A percentile compares a stretch with the other conserved stretches of the same genome.
Evolutionary conservation across 2,888 invertebrate species (phyloP).

Genomic region (Pyrochroa serraticornis): DNA sequence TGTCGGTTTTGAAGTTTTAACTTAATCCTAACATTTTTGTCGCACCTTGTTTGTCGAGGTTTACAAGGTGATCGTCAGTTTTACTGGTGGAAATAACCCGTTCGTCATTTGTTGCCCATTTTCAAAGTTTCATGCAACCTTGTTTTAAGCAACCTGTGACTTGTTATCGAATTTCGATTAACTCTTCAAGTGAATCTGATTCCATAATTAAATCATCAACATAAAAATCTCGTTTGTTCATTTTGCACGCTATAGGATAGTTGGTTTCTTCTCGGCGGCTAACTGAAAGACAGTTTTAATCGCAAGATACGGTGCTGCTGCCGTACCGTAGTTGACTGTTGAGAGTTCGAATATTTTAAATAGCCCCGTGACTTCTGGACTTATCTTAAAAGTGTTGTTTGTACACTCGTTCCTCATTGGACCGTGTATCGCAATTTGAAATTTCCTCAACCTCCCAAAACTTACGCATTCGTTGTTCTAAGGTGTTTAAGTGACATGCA

Average conservation of each 20-base stretch:
- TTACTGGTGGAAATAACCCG: no score
- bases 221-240: slow-evolving; percentile 32
- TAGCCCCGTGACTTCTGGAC: slow-evolving; percentile 8
- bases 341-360: slow-evolving; percentile 26
- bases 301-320: slow-evolving; percentile 32
- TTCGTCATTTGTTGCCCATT: no score
- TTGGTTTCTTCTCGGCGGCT: slow-evolving; percentile 20
- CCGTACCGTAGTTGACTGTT: slow-evolving; percentile 36
- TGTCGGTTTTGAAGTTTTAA: slow-evolving; percentile 1
- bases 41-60: not conserved
- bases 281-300: slow-evolving; percentile 13
- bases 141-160: not conserved
- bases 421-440: not conserved
- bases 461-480: not conserved
- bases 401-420: slow-evolving; percentile 8
- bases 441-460: slow-evolving; percentile 9
- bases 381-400: slow-evolving; percentile 9
- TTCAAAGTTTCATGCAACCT: no score
- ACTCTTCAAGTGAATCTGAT: slow-evolving; percentile 10
- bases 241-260: slow-evolving; percentile 27
- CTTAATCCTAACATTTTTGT: slow-evolving; percentile 5
- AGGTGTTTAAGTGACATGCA: not conserved
- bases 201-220: slow-evolving; percentile 21
- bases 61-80: no score
- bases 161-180: slow-evolving; percentile 15